Evolutionary conservation across 1,140 invertebrate species (phyloP), one percentile per base, ranked within the genome.

Genomic region (Vanessa tameamea): DNA sequence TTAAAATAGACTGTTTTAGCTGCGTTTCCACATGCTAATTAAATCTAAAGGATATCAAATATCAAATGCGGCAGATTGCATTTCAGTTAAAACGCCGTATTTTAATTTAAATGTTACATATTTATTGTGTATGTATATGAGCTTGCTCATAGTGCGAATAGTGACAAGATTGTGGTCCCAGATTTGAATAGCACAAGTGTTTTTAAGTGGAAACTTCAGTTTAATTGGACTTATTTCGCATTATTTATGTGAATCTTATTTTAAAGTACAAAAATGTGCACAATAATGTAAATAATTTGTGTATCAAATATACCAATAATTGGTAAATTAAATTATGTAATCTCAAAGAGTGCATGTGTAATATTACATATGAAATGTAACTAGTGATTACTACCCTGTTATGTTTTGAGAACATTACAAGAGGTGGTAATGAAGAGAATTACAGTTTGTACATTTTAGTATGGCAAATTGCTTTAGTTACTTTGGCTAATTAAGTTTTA

Each of bases 181-280:
- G 63, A 64, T 51, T n/a, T 37, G 26, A 11, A 61, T 26, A 64
- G 57, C 31, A 55, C 48, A 70, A 50, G 48, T 64, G 50, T 72
- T 65, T 64, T 61, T 59, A 53, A 20, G 67, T 69, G 67, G 63
- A 75, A 66, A 65, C 67, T 63, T 64, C 64, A 51, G 51, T 57
- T 63, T 61, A 37, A 87, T 92, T 88, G 87, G 87, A 91, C 87
- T 87, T 79, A 63, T 82, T 84, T 83, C 78, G 81, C 83, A 89
- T n/a, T 88, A 85, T 85, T 85, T 76, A 88, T 87, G 87, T 91
- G 86, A 87, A 91, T 91, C 76, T 85, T 87, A 88, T 87, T 84
- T 82, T 84, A 87, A 89, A 91, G 90, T 91, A 92, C 90, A 92
- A 92, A 93, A 80, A 82, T 86, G 84, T 80, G 89, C 89, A 90